Evolutionary conservation across 2,113 vertebrate genomes (phyloP), one percentile per base, ranked within the genome.

Genomic region (Prunella fulvescens): DNA sequence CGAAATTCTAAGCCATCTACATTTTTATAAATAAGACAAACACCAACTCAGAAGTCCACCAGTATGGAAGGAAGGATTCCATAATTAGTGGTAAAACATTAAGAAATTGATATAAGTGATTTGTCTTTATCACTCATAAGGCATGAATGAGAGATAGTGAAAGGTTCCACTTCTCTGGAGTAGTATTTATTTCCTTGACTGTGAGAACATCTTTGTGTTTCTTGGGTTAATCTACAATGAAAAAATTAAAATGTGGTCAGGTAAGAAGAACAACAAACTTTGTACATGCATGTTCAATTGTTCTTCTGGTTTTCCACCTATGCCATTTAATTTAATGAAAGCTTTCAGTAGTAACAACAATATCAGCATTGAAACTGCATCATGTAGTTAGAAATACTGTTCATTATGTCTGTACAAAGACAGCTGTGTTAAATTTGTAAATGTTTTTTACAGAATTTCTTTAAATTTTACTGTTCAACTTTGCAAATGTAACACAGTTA

Each of bases 271-370:
- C 6, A 42, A 35, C 9, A 70, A 53, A 79, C 6, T 73, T 53
- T 54, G 13, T 29, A 47, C 5, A 19, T 56, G 1, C 6, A 10
- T 51, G 7, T 31, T 6, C 24, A 79, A 74, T 0, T 1, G 72
- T 39, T 54, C 44, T 14, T 56, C 14, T 57, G 2, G 1, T 90
- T 93, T 79, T 81, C 42, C 3, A 7, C 5, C 29, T 77, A 22
- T 77, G 19, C 3, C 37, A 37, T 57, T 86, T 26, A 69, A 83
- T 26, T 22, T 65, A 64, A 77, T 48, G n/a, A 71, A 79, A n/a
- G 0, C 29, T 62, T 60, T 77, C 64, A 69, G 40, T 22, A 61
- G 1, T 40, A 70, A 70, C 26, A 83, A 22, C 7, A 37, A 47
- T 67, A 54, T 45, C 17, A 70, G 8, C 22, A 48, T 44, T 91